Evolutionary conservation across 2,113 vertebrate species (phyloP).

Genomic region (Tragelaphus buxtoni): DNA sequence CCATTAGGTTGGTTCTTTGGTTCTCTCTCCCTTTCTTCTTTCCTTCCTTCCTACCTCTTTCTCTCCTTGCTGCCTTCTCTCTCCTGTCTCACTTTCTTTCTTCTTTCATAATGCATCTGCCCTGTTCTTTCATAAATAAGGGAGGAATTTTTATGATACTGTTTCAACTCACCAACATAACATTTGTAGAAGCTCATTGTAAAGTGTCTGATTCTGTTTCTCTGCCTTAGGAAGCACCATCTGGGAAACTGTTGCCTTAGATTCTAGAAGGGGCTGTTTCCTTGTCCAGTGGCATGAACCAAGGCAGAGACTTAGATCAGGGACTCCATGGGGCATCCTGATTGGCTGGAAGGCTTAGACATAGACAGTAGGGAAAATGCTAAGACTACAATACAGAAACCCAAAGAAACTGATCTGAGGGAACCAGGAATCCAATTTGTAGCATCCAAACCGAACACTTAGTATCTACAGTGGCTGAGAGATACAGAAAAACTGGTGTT

Average conservation of each 20-base stretch:
- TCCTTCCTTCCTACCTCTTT: background rate
- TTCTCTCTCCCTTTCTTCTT: background rate
- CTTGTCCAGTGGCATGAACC: background rate
- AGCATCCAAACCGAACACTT: background rate
- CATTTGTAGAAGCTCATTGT: conserved; percentile 2
- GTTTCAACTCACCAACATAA: background rate
- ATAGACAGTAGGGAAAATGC: background rate
- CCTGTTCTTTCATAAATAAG: conserved; percentile 23
- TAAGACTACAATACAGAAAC: background rate
- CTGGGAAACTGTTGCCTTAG: background rate
- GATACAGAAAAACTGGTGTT: background rate
- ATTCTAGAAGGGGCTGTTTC: background rate
- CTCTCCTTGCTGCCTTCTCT: background rate
- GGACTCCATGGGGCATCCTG: background rate
- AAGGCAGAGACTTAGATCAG: background rate
- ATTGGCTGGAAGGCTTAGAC: background rate
- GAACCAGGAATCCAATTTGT: background rate
- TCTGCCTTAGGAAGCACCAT: background rate
- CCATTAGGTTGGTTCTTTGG: background rate
- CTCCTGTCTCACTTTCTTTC: background rate
- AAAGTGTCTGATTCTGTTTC: background rate
- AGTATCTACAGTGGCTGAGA: background rate
- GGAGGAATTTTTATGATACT: background rate
- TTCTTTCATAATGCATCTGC: background rate
- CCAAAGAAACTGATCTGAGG: background rate